Evolutionary conservation across 2,888 invertebrate species (phyloP).

Genomic region (Psylliodes chrysocephalus): DNA sequence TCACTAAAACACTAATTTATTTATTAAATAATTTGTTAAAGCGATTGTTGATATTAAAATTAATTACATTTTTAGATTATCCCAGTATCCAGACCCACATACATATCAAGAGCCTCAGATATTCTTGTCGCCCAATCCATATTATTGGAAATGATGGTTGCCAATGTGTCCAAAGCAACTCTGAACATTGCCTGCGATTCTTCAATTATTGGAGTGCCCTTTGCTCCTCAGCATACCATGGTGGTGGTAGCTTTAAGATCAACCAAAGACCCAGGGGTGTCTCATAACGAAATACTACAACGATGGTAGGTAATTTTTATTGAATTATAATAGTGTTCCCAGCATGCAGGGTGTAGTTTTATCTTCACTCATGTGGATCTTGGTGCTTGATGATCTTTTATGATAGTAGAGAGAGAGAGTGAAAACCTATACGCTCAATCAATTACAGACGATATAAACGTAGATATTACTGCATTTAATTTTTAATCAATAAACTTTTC

Average conservation of each 20-base stretch:
- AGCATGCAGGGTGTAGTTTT: too few relatives aligned
- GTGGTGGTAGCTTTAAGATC: not conserved
- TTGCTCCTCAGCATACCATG: slow-evolving; percentile 11
- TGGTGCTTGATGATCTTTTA: too few relatives aligned
- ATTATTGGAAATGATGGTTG: slow-evolving; percentile 2
- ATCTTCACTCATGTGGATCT: too few relatives aligned
- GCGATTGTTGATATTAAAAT: too few relatives aligned
- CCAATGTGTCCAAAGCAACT: slow-evolving; percentile 12
- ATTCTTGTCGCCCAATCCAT: slow-evolving; percentile 20
- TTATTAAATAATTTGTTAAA: too few relatives aligned
- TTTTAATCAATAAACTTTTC: not conserved
- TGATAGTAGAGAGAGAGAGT: too few relatives aligned
- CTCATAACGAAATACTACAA: slow-evolving; percentile 19
- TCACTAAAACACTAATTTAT: too few relatives aligned
- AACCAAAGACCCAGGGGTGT: not conserved
- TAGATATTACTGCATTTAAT: too few relatives aligned
- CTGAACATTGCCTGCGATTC: slow-evolving; percentile 21
- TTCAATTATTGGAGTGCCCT: slow-evolving; percentile 4
- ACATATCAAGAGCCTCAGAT: slow-evolving; percentile 1
- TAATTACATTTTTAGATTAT: slow-evolving; percentile 14
- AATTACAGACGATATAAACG: too few relatives aligned
- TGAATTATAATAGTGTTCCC: too few relatives aligned
- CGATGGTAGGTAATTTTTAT: slow-evolving; percentile 20
- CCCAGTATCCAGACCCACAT: slow-evolving; percentile 21
- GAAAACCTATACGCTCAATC: too few relatives aligned